Evolutionary conservation across 1,140 invertebrate species (phyloP).

Genomic region (Epicauta chinensis): DNA sequence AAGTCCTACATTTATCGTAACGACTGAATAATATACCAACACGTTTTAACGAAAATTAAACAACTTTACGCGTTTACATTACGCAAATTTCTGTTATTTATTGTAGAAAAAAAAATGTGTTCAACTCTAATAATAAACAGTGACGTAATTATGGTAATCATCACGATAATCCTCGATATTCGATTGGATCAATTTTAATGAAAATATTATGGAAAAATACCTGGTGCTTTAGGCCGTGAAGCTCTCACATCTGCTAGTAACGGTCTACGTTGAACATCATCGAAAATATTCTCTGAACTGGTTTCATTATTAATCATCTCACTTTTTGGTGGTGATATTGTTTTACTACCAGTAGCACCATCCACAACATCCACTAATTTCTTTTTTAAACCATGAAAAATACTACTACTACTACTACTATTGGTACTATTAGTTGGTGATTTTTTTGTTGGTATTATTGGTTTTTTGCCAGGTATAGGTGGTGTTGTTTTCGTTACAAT

Average conservation of each 20-base stretch:
- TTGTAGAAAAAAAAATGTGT: no score
- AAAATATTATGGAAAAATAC: constrained; percentile 18
- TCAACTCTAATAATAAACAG: no score
- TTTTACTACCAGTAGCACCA: constrained; percentile 35
- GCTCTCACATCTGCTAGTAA: constrained; percentile 56
- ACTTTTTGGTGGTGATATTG: constrained; percentile 12
- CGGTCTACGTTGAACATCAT: constrained; percentile 54
- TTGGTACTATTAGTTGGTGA: constrained; percentile 53
- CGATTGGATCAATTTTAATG: background rate
- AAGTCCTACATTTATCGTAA: no score
- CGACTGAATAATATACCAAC: no score
- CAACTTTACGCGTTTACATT: no score
- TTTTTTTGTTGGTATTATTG: constrained; percentile 55
- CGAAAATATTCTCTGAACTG: constrained; percentile 46
- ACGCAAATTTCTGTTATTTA: no score
- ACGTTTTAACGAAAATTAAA: no score
- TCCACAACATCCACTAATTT: constrained; percentile 47
- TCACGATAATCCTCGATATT: background rate
- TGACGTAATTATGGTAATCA: background rate
- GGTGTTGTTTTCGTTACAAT: constrained; percentile 36
- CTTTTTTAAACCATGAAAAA: constrained; percentile 53
- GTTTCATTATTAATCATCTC: constrained; percentile 18
- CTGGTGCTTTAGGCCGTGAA: constrained; percentile 50
- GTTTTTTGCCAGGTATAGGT: constrained; percentile 49
- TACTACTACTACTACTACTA: constrained; percentile 44